A percentile compares a stretch with the other conserved stretches of the same genome.
Conservation (phyloP, 2,888 invertebrate species). For the Chromoteleia sp. region DNA sequence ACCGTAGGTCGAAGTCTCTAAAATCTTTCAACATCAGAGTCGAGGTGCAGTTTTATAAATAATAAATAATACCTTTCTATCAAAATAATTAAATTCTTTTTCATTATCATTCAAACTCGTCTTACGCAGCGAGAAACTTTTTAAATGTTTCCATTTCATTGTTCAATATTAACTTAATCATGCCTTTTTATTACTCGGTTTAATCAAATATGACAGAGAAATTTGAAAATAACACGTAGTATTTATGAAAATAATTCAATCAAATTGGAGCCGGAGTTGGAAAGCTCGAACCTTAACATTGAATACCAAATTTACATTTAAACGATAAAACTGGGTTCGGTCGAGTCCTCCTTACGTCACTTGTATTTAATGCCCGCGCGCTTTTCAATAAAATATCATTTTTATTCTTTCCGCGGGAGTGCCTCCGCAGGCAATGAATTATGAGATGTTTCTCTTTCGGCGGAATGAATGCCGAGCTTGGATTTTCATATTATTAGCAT, state of each 20-base stretch:
- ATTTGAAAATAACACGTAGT: neutral
- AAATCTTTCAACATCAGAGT: no score
- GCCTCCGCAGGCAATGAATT: constrained; percentile 61
- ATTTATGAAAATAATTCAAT: neutral
- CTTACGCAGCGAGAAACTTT: no score
- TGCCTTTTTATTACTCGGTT: no score
- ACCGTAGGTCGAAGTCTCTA: neutral
- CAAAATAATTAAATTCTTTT: no score
- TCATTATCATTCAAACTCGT: no score
- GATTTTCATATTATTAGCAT: constrained; percentile 77
- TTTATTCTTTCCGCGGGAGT: constrained; percentile 32
- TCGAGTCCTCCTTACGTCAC: constrained; percentile 1
- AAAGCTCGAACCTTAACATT: constrained; percentile 4
- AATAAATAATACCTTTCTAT: no score
- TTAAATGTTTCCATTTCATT: no score
- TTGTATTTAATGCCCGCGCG: constrained; percentile 12
- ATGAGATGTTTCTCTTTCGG: constrained; percentile 71
- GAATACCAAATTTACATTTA: constrained; percentile 9
- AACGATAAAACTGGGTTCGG: neutral
- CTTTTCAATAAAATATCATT: constrained; percentile 47
- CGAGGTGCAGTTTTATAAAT: no score
- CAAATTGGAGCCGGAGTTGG: neutral
- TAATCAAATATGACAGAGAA: no score
- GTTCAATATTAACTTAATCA: no score
- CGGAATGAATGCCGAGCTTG: constrained; percentile 71